Conservation (phyloP, 2,113 vertebrate genomes). For the Rhipidura dahli region DNA sequence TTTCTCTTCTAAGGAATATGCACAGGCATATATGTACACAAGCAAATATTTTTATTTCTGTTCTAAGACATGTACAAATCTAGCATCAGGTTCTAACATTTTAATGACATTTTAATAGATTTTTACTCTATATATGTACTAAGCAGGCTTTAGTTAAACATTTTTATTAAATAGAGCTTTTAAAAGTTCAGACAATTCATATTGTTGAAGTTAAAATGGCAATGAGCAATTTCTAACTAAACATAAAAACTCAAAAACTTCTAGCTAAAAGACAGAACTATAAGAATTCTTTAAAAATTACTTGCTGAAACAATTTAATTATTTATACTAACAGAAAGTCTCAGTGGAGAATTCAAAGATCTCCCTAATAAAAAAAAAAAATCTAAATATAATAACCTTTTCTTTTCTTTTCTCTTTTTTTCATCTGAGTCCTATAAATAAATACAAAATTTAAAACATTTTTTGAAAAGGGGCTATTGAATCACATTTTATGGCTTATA, state of each 20-base stretch:
- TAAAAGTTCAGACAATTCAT: conserved; percentile 28
- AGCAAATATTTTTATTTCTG: not conserved
- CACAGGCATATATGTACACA: not conserved
- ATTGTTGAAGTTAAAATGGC: conserved; percentile 34
- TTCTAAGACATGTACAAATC: conserved; percentile 35
- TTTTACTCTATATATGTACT: conserved; percentile 26
- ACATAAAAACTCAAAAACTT: not conserved
- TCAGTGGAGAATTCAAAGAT: not conserved
- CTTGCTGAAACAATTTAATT: not conserved
- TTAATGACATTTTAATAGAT: conserved; percentile 38
- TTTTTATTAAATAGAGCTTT: conserved; percentile 9
- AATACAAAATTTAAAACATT: not conserved
- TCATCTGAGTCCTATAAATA: not conserved
- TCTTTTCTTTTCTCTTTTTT: not conserved
- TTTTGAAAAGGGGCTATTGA: not conserved
- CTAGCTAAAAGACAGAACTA: not conserved
- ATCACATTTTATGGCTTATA: not conserved
- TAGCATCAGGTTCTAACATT: conserved; percentile 22
- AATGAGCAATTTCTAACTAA: not conserved
- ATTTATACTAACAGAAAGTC: not conserved
- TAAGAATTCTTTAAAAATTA: not conserved
- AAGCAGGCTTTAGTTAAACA: conserved; percentile 35
- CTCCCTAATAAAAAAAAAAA: not conserved
- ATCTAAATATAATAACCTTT: not conserved
- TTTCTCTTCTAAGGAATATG: not conserved